Percentiles rank a stretch among this genome's conserved stretches.
These are phyloP conservation scores for Proales similis DNA, from an alignment of 1,140 invertebrate species.

Conservation along the genomic window DNA sequence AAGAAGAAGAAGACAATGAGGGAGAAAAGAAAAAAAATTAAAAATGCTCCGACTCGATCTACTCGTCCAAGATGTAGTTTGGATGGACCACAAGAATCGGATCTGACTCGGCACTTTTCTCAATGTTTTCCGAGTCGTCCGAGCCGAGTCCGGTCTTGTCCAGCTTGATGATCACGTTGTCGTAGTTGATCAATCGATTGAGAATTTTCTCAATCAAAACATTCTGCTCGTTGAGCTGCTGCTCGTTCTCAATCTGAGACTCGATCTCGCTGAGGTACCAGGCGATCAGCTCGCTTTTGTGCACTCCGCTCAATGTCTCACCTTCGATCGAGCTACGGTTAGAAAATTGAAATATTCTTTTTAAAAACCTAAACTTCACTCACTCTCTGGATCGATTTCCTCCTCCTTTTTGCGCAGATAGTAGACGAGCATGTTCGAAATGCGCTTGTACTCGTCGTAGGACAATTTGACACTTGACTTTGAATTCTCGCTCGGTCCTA, in stretches of 20 bases:
- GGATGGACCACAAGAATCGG: slow-evolving; percentile 86
- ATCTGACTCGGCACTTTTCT: slow-evolving; percentile 59
- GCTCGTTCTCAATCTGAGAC: slow-evolving; percentile 63
- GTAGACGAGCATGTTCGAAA: slow-evolving; percentile 81
- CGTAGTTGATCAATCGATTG: slow-evolving; percentile 80
- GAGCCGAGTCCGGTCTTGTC: slow-evolving; percentile 60
- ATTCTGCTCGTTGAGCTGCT: slow-evolving; percentile 80
- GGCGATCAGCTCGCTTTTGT: slow-evolving; percentile 21
- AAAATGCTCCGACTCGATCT: neutral
- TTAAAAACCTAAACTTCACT: too few relatives aligned
- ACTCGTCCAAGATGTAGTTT: slow-evolving; percentile 74
- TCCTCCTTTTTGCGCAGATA: slow-evolving; percentile 74
- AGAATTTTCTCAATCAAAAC: slow-evolving; percentile 87
- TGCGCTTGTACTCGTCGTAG: slow-evolving; percentile 85
- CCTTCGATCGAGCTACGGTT: too few relatives aligned
- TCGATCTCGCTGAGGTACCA: slow-evolving; percentile 37
- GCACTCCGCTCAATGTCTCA: slow-evolving; percentile 32
- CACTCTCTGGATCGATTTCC: slow-evolving; percentile 33
- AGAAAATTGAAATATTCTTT: too few relatives aligned
- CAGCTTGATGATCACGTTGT: slow-evolving; percentile 84
- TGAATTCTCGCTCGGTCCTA: slow-evolving; percentile 41
- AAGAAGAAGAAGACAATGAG: neutral
- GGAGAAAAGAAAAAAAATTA: neutral
- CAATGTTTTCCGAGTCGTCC: slow-evolving; percentile 44
- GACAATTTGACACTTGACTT: slow-evolving; percentile 82